Evolutionary conservation across 35 echinoderm and acorn worm genomes (phyloP), one percentile per base, ranked within the genome.

Genomic region (Strongylocentrotus purpuratus): DNA sequence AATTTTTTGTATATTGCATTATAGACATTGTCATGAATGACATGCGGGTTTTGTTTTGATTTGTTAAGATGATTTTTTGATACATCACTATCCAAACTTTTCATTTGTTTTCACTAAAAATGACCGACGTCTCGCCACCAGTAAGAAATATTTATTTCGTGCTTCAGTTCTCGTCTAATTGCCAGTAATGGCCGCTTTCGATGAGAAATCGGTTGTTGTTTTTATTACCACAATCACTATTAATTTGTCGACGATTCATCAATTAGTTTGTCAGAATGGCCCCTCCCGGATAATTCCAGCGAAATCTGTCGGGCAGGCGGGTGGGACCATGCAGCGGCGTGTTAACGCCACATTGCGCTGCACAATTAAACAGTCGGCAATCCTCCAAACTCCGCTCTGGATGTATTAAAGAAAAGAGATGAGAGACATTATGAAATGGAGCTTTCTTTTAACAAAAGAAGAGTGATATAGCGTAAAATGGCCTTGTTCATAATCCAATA

Each of bases 401-500:
- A 10, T 45, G n/a, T 20, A 14, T 33, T 15, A 89, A 89, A 89
- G 45, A 33, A 31, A 89, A 89, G 33, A 45, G 87, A 89, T 15
- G 12, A 89, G 32, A 5, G 87, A 89, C 13, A 89, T 89, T 78
- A 89, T 45, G 87, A 89, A 89, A 89, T 89, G 12, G 31, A 89
- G 87, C 46, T 46, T 6, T 46, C 28, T 93, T 48, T 93, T 93
- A 93, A 93, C 91, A 93, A 58, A 93, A 93, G 33, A 48, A 31
- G 91, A 93, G 46, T 58, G 91, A 93, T 47, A 58, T 46, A 58
- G 91, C 91, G 17, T 93, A 93, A 93, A 52, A 93, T 93, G 48
- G 9, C 91, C 91, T 93, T 93, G 91, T 93, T 93, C 46, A 50
- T 93, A 93, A 93, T 93, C 91, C 91, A 93, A 93, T 93, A 93